A percentile compares a stretch with the other conserved stretches of the same genome.
These are phyloP conservation scores for Tachina fera DNA, from an alignment of 2,888 invertebrate genomes.

Conservation along the genomic window DNA sequence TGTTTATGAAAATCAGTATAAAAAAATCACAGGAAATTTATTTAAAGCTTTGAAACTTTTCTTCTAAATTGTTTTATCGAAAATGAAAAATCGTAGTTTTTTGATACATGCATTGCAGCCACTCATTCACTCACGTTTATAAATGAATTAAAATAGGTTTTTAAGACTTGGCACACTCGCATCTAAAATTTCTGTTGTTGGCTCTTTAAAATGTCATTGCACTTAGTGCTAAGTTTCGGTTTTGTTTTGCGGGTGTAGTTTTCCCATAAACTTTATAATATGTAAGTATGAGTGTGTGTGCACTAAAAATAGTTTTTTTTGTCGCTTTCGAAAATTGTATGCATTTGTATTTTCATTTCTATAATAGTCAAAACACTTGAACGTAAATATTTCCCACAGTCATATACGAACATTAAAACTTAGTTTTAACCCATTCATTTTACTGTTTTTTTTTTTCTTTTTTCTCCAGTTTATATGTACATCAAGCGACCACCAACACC, in stretches of 20 bases:
- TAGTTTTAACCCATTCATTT: constrained; percentile 26
- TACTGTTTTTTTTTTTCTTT: background rate
- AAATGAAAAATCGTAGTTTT: too few relatives aligned
- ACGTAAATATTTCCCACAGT: constrained; percentile 18
- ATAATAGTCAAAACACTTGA: constrained; percentile 11
- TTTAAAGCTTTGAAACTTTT: too few relatives aligned
- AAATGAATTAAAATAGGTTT: background rate
- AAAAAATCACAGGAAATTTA: too few relatives aligned
- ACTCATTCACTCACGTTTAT: background rate
- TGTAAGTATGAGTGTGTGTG: background rate
- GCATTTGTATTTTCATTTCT: constrained; percentile 56
- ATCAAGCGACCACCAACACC: constrained; percentile 7
- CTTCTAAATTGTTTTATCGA: too few relatives aligned
- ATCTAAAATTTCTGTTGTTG: background rate
- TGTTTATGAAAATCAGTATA: too few relatives aligned
- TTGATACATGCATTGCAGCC: too few relatives aligned
- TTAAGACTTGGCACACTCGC: background rate
- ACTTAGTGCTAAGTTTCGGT: background rate
- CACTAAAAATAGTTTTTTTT: constrained; percentile 53
- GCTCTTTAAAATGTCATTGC: constrained; percentile 32
- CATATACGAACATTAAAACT: background rate
- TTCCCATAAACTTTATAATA: constrained; percentile 15
- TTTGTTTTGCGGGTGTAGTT: constrained; percentile 14
- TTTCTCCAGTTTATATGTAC: background rate
- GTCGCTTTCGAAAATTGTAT: constrained; percentile 63